Base-by-base conservation (phyloP, 23 tunicate species). In the Pegea sp. region DNA sequence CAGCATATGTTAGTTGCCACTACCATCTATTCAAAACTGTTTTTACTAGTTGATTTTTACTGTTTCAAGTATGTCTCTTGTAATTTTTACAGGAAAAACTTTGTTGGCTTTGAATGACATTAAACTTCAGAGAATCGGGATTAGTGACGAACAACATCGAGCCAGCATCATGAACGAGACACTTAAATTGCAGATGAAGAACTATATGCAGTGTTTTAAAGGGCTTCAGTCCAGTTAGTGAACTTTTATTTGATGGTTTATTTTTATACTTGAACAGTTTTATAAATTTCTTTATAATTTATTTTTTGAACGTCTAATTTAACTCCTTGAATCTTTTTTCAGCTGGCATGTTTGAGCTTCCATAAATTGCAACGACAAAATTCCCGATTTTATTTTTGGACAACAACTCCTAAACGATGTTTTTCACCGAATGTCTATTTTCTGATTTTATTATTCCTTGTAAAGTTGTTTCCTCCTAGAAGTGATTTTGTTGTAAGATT, bases 121-220 rank as follows among this genome's bases (percentile, higher is more conserved):
- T 5, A 79, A 79, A 42, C 64, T 79, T 1, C 26, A 25, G 21
- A 59, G 92, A 59, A 79, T 79, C 60, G 92, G 92, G 5, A 60
- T 79, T 23, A 29, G 3, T 1, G 92, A 79, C 28, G 31, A 60
- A 0, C 53, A 48, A 8, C 69, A 72, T 31, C 56, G 92, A 30
- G 31, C 33, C 4, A 54, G 33, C 11, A 65, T 79, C 24, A 28
- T 70, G 22, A 70, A 66, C 24, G 92, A 79, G 61, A 79, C 70
- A 33, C 63, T 79, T 13, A 79, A 79, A 34, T 60, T 79, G 18
- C 66, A 60, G 28, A 62, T 79, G 63, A 79, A 79, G 65, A 71
- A 70, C 52, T 79, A 70, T 59, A 79, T 79, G 92, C 92, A 79
- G 53, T 79, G 69, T 43, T 79, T 79, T 48, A 79, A 70, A 64